Conservation (phyloP, 2,113 vertebrate genomes). For the Leptobrachium leishanense region DNA sequence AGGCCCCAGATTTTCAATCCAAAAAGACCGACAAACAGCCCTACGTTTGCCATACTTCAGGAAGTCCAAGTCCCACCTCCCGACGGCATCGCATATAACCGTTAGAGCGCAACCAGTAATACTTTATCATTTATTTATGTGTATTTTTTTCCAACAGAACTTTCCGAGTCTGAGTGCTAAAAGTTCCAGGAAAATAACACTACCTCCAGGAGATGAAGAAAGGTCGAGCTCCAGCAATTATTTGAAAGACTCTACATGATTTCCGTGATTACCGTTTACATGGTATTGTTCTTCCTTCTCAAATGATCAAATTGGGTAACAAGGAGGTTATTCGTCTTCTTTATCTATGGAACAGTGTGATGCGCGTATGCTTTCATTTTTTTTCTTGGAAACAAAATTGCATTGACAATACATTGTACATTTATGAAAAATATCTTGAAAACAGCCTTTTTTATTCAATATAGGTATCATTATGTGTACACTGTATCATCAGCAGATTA, state of each 20-base stretch:
- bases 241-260: background rate
- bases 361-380: background rate
- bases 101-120: background rate
- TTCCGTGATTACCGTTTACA: background rate
- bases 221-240: background rate
- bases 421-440: background rate
- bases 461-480: background rate
- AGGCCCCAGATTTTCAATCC: background rate
- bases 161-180: background rate
- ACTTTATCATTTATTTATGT: background rate
- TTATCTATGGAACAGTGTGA: background rate
- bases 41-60: background rate
- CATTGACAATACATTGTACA: background rate
- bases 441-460: background rate
- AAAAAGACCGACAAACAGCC: background rate
- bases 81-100: background rate
- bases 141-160: background rate
- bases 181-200: conserved; percentile 1
- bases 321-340: background rate
- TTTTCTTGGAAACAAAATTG: background rate
- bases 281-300: background rate
- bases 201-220: background rate
- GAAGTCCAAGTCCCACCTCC: background rate
- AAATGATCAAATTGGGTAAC: background rate
- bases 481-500: background rate